Conservation (phyloP, 2,888 invertebrate species). For the Aphodius granarius region DNA sequence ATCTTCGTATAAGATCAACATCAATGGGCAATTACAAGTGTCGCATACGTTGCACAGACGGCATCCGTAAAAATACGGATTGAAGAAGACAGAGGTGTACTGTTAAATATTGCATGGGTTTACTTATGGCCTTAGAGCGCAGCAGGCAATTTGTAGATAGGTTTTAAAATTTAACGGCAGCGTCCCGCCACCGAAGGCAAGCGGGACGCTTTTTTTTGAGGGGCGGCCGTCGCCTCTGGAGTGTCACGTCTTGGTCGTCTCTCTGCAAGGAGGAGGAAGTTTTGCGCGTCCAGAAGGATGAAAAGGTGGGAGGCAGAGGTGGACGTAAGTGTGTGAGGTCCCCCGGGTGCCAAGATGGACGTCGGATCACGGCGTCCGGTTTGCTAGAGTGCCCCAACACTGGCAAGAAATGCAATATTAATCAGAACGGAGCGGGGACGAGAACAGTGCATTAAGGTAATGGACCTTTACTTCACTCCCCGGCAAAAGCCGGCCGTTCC, state of each 20-base stretch:
- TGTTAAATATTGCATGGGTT: conserved; percentile 41
- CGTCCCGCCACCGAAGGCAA: background rate
- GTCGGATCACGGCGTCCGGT: conserved; percentile 44
- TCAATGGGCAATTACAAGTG: background rate
- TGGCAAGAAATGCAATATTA: conserved; percentile 65
- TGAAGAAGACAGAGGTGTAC: conserved; percentile 19
- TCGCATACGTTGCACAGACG: conserved; percentile 19
- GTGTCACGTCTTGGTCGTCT: conserved; percentile 46
- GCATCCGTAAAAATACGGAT: conserved; percentile 36
- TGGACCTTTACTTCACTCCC: conserved; percentile 47
- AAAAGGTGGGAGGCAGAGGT: background rate
- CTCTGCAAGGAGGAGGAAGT: conserved; percentile 28
- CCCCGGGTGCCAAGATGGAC: conserved; percentile 47
- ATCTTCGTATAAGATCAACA: no score
- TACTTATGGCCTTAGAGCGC: conserved; percentile 37
- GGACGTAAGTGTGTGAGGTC: conserved; percentile 41
- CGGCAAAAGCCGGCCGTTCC: conserved; percentile 18
- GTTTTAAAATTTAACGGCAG: conserved; percentile 48
- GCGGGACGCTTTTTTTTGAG: conserved; percentile 33
- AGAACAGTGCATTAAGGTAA: conserved; percentile 56
- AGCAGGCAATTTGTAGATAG: conserved; percentile 45
- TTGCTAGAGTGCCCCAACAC: conserved; percentile 46
- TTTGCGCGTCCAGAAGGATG: conserved; percentile 31
- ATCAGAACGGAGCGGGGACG: conserved; percentile 56
- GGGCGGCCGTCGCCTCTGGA: conserved; percentile 25